Percentiles rank a stretch among this genome's conserved stretches.
These are phyloP conservation scores for Opisthocomus hoazin DNA, from an alignment of 2,113 vertebrate genomes.

Conservation along the genomic window DNA sequence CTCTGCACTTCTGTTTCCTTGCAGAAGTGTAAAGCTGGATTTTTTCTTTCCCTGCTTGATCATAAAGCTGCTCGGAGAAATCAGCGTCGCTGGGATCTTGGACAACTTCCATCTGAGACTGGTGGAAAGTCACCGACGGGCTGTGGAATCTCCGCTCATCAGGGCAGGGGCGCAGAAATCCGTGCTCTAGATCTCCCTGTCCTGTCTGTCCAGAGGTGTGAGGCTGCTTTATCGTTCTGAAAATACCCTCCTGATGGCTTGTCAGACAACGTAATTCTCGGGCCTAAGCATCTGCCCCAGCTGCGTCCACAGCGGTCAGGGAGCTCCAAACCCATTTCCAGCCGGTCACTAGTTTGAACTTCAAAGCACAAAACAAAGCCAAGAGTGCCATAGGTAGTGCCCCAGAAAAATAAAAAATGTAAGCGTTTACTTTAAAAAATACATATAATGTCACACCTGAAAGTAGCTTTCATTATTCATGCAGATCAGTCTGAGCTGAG, in stretches of 20 bases:
- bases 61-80: not conserved
- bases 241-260: not conserved
- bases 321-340: not conserved
- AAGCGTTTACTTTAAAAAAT: not conserved
- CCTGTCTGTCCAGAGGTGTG: not conserved
- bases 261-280: not conserved
- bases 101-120: not conserved
- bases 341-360: not conserved
- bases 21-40: not conserved
- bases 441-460: not conserved
- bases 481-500: not conserved
- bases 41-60: not conserved
- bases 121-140: not conserved
- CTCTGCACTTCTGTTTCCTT: not conserved
- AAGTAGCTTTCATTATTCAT: not conserved
- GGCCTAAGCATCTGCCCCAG: not conserved
- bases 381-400: not conserved
- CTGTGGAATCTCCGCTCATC: not conserved
- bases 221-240: not conserved
- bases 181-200: not conserved
- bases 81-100: accelerated
- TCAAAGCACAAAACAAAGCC: not conserved
- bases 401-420: not conserved
- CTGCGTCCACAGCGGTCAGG: not conserved
- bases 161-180: not conserved